phyloP scores from a whole-genome alignment of 2,113 vertebrate genomes.

The Poeciliopsis turrubarensis region DNA sequence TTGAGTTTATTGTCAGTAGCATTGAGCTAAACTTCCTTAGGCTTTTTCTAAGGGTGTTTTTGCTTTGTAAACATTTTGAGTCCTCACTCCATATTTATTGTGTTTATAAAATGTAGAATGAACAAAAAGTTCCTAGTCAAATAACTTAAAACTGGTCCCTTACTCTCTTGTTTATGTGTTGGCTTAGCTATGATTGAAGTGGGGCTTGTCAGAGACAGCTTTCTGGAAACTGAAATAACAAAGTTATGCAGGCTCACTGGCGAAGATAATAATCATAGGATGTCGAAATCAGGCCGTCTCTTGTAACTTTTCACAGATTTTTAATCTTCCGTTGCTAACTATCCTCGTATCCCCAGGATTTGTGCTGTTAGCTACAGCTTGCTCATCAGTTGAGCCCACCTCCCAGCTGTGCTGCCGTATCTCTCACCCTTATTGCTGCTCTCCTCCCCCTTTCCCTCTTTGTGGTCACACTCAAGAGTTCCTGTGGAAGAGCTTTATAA shows the following conservation, averaged over 20 bases:
- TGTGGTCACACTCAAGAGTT: conserved; percentile 76
- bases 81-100: background rate
- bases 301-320: conserved; percentile 7
- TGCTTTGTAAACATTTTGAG: background rate
- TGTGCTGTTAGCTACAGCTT: conserved; percentile 32
- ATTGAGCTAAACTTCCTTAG: no score
- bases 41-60: background rate
- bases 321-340: conserved; percentile 21
- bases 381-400: conserved; percentile 48
- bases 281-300: conserved; percentile 39
- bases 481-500: conserved; percentile 76
- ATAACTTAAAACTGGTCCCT: background rate
- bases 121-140: background rate
- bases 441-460: conserved; percentile 59
- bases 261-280: conserved; percentile 26
- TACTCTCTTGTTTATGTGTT: background rate
- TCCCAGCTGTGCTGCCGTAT: conserved; percentile 35
- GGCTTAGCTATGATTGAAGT: background rate
- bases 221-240: conserved; percentile 29
- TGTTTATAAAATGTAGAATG: background rate
- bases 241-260: background rate
- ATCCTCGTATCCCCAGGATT: conserved; percentile 37
- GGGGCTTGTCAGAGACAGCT: conserved; percentile 8
- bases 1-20: no score
- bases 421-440: conserved; percentile 54